These are phyloP conservation scores for Asbolus verrucosus DNA, from an alignment of 1,140 invertebrate species.

Conservation along the genomic window DNA sequence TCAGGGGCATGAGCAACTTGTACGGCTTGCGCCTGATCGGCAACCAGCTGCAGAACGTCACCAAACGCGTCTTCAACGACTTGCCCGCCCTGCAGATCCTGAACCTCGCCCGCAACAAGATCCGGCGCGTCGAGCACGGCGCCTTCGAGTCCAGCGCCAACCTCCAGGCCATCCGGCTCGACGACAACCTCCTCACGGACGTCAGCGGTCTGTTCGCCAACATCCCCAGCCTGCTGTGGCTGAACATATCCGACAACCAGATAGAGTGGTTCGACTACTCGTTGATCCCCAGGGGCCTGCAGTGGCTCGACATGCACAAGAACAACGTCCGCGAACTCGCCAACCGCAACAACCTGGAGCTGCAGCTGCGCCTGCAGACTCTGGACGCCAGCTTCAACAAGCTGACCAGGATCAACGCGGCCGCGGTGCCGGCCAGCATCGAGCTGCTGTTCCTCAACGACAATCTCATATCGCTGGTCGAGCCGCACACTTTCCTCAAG, in stretches of 20 bases:
- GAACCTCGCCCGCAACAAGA: slow-evolving; percentile 88
- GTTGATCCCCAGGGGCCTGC: slow-evolving; percentile 82
- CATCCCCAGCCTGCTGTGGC: slow-evolving; percentile 84
- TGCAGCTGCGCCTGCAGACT: slow-evolving; percentile 78
- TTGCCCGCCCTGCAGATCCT: slow-evolving; percentile 87
- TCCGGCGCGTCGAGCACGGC: slow-evolving; percentile 82
- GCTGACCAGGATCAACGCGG: slow-evolving; percentile 76
- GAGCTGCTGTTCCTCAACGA: slow-evolving; percentile 86
- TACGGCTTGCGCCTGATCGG: slow-evolving; percentile 88
- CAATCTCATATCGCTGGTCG: slow-evolving; percentile 82
- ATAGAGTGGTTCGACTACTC: slow-evolving; percentile 92
- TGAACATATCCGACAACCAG: slow-evolving; percentile 93
- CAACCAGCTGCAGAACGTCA: slow-evolving; percentile 89
- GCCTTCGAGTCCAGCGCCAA: slow-evolving; percentile 84
- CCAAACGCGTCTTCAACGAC: slow-evolving; percentile 82
- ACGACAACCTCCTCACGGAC: slow-evolving; percentile 86
- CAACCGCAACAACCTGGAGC: slow-evolving; percentile 79
- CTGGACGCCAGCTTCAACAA: slow-evolving; percentile 88
- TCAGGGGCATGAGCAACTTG: slow-evolving; percentile 82
- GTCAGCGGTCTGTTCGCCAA: slow-evolving; percentile 88
- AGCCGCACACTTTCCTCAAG: slow-evolving; percentile 85
- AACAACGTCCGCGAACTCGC: slow-evolving; percentile 87
- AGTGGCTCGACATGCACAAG: slow-evolving; percentile 91
- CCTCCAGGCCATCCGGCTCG: slow-evolving; percentile 87
- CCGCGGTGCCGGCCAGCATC: slow-evolving; percentile 80